Conservation (phyloP, 2,797 vertebrate species). For the Falco rusticolus region DNA sequence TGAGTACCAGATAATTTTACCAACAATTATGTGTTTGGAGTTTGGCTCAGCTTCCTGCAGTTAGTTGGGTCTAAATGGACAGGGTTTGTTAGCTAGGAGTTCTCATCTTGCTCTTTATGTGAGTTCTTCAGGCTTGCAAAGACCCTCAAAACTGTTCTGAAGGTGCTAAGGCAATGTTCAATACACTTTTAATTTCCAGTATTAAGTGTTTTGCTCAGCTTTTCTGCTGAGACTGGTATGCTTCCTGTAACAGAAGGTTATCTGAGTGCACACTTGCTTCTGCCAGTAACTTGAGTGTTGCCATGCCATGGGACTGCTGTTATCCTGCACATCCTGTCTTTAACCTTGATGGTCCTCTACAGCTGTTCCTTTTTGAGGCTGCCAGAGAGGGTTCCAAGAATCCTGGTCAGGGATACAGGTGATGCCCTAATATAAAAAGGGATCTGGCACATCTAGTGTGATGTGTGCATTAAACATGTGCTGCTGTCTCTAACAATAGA, state of each 20-base stretch:
- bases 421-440: background rate
- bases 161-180: fast-evolving
- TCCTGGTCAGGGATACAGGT: background rate
- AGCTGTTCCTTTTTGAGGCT: background rate
- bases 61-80: background rate
- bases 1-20: background rate
- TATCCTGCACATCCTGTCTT: background rate
- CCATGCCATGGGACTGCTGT: background rate
- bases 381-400: background rate
- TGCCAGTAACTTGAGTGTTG: background rate
- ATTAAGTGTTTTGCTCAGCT: background rate
- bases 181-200: background rate
- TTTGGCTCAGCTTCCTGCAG: background rate
- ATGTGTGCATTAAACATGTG: fast-evolving
- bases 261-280: background rate
- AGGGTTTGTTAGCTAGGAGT: background rate
- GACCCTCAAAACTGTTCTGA: background rate
- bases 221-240: background rate
- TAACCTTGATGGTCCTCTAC: background rate
- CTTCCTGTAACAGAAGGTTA: background rate
- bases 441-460: background rate
- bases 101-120: background rate
- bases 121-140: background rate
- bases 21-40: background rate
- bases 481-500: background rate